Base-by-base conservation (phyloP, 2,797 vertebrate species). In the Erithacus rubecula region DNA sequence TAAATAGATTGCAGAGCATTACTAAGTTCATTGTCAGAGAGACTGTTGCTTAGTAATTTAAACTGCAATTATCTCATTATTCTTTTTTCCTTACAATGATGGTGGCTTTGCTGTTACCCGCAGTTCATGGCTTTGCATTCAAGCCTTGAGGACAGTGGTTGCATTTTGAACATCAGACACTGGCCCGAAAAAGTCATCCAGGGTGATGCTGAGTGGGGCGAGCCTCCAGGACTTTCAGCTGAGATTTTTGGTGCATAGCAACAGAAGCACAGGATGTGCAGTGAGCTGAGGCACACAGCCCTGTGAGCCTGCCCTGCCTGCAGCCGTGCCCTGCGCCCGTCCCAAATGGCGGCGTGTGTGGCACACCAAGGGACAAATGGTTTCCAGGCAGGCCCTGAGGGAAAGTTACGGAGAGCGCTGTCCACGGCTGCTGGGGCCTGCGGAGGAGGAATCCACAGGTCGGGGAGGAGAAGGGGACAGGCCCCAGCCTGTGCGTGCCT, bases 21-120 rank as follows among this genome's bases (percentile, higher is more conserved):
- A 87, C 90, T 60, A 88, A 58, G 27, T 88, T 88, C 89, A 87
- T 91, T 90, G 93, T 94, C 94, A 91, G 83, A 93, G 85, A 83
- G 60, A 63, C 90, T 89, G 95, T 93, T 94, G 87, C 86, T 96
- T 91, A 79, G 94, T 86, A 91, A 95, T 94, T 89, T 69, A 56
- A 93, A 68, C 60, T 67, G 79, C 87, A 88, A 74, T 60, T 41
- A 95, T 95, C 63, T 83, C 79, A 56, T 78, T 94, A 77, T 92
- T 86, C 71, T 68, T 72, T 78, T 62, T 88, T 81, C 43, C 44
- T 83, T 70, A 44, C 37, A 62, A 26, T 2, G 53, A 58, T 30
- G 56, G 63, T 60, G 88, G 74, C 29, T 90, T 44, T 30, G 52
- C 58, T 83, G n/a, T 64, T 69, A 56, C 14, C 65, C 70, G 10